These are phyloP conservation scores for Sinonovacula constricta DNA, from an alignment of 1,140 invertebrate genomes.

Conservation along the genomic window DNA sequence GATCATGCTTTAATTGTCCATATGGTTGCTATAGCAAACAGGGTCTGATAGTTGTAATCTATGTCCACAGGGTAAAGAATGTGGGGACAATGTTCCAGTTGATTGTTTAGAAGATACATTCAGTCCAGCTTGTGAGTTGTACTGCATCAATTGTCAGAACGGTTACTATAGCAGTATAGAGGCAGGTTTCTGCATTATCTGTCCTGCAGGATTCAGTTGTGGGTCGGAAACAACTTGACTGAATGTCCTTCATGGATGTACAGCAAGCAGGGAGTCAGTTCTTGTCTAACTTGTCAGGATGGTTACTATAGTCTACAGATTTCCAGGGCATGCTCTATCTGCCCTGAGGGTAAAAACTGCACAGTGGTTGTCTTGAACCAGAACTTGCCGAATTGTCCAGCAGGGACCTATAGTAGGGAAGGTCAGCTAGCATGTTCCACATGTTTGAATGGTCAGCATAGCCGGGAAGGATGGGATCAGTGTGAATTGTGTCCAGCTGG, in stretches of 20 bases:
- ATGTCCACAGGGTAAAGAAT: constrained; percentile 51
- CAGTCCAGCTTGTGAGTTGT: constrained; percentile 29
- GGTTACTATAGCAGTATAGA: constrained; percentile 43
- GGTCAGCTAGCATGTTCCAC: constrained; percentile 16
- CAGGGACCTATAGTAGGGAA: constrained; percentile 47
- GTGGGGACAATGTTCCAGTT: constrained; percentile 13
- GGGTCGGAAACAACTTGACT: constrained; percentile 5
- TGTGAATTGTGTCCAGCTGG: constrained; percentile 65
- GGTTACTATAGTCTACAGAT: constrained; percentile 45
- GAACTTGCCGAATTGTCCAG: constrained; percentile 34
- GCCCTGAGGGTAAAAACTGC: constrained; percentile 63
- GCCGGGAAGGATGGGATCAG: constrained; percentile 33
- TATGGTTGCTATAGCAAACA: constrained; percentile 17
- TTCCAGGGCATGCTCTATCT: constrained; percentile 48
- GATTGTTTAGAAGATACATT: constrained; percentile 40
- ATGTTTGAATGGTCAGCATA: constrained; percentile 54
- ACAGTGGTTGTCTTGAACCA: background rate
- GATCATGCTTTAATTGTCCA: background rate
- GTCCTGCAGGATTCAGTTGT: constrained; percentile 54
- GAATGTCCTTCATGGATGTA: constrained; percentile 57
- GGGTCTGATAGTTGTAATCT: constrained; percentile 44
- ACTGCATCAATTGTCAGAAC: constrained; percentile 48
- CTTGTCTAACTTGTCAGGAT: constrained; percentile 52
- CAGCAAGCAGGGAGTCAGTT: constrained; percentile 34
- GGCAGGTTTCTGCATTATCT: constrained; percentile 48